These are phyloP conservation scores for Agrochola lychnidis DNA, from an alignment of 2,888 invertebrate genomes.

Conservation along the genomic window DNA sequence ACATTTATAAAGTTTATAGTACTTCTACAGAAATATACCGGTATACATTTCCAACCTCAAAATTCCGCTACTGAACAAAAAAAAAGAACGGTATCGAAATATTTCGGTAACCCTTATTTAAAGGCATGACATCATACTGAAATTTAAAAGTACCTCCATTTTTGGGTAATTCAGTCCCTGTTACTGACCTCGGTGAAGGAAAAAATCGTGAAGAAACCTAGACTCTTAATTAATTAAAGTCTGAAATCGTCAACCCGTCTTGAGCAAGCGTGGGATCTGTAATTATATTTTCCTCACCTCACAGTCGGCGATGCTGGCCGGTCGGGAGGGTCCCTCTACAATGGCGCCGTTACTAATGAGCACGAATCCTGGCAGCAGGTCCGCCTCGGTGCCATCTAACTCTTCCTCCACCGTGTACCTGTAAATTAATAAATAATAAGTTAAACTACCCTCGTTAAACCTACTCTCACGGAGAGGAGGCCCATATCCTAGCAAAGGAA, in stretches of 20 bases:
- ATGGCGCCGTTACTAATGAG: slow-evolving; percentile 41
- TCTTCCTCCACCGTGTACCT: slow-evolving; percentile 67
- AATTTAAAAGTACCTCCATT: too few species aligned
- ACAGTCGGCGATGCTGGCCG: slow-evolving; percentile 55
- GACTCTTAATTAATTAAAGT: too few species aligned
- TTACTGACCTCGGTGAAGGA: not conserved
- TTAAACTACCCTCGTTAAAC: not conserved
- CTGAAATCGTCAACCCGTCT: too few species aligned
- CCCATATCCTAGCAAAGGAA: not conserved
- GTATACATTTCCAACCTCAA: too few species aligned
- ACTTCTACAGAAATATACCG: too few species aligned
- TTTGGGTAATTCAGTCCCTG: too few species aligned
- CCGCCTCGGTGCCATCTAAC: slow-evolving; percentile 71
- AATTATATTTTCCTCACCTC: slow-evolving; percentile 54
- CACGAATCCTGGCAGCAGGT: slow-evolving; percentile 85
- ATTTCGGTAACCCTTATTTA: too few species aligned
- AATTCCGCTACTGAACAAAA: too few species aligned
- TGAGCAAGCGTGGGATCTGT: not conserved
- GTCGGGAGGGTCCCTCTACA: slow-evolving; percentile 55
- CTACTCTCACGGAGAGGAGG: not conserved
- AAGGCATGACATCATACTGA: too few species aligned
- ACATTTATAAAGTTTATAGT: too few species aligned
- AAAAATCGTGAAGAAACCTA: not conserved
- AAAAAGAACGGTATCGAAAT: too few species aligned
- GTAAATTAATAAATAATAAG: slow-evolving; percentile 7